Conservation (phyloP, 2,797 vertebrate genomes). For the Siniperca undulata region DNA sequence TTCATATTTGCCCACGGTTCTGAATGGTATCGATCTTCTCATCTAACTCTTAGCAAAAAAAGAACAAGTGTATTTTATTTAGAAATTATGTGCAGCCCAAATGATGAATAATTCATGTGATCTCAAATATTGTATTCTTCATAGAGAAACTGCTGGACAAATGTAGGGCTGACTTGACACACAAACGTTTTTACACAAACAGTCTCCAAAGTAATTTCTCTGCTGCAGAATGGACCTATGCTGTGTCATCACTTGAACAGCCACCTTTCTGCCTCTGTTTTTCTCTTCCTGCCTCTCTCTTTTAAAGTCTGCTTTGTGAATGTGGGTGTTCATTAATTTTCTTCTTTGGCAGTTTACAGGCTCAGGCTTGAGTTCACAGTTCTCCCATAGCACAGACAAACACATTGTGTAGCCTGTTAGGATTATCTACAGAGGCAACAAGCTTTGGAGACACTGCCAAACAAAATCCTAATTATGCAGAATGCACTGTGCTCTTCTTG, state of each 20-base stretch:
- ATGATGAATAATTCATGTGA: slow-evolving; percentile 14
- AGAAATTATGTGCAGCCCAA: background rate
- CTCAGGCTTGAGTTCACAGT: slow-evolving; percentile 75
- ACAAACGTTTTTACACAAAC: slow-evolving; percentile 20
- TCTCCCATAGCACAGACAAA: slow-evolving; percentile 72
- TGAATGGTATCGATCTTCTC: background rate
- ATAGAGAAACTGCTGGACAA: slow-evolving; percentile 1
- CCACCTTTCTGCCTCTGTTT: slow-evolving; percentile 44
- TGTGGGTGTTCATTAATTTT: slow-evolving; percentile 75
- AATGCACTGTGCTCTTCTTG: slow-evolving; percentile 47
- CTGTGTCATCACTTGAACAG: slow-evolving; percentile 35
- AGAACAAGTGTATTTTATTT: background rate
- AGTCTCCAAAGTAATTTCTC: slow-evolving; percentile 38
- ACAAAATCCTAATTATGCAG: slow-evolving; percentile 73
- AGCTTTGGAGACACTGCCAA: slow-evolving; percentile 68
- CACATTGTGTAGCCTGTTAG: slow-evolving; percentile 72
- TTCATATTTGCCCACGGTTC: background rate
- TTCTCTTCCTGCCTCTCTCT: slow-evolving; percentile 38
- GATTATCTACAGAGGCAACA: slow-evolving; percentile 73
- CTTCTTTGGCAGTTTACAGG: slow-evolving; percentile 69
- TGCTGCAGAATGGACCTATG: slow-evolving; percentile 23
- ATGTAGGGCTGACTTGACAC: slow-evolving; percentile 8
- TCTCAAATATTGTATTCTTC: background rate
- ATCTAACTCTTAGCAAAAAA: background rate
- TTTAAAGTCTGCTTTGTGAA: slow-evolving; percentile 57